Evolutionary conservation across 2,113 vertebrate species (phyloP).

Genomic region (Sus scrofa): T2T-Sscrofa CM000816.6:42579001-42579500

Average conservation of each 20-base stretch:
- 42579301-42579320: background rate
- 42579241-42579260: background rate
- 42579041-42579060: background rate
- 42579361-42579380: background rate
- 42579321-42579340: background rate
- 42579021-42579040: background rate
- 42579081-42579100: slow-evolving; percentile 12
- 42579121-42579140: background rate
- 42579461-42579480: no score
- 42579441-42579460: background rate
- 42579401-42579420: background rate
- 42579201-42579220: background rate
- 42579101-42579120: background rate
- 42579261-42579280: background rate
- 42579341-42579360: background rate
- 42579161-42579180: slow-evolving; percentile 41
- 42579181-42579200: background rate
- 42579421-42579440: background rate
- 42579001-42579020: background rate
- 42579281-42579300: background rate
- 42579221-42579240: background rate
- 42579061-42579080: background rate
- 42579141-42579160: background rate
- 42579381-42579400: background rate
- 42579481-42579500: background rate